Conservation (phyloP, 2,888 invertebrate genomes). For the Ormyrus labotus region DNA sequence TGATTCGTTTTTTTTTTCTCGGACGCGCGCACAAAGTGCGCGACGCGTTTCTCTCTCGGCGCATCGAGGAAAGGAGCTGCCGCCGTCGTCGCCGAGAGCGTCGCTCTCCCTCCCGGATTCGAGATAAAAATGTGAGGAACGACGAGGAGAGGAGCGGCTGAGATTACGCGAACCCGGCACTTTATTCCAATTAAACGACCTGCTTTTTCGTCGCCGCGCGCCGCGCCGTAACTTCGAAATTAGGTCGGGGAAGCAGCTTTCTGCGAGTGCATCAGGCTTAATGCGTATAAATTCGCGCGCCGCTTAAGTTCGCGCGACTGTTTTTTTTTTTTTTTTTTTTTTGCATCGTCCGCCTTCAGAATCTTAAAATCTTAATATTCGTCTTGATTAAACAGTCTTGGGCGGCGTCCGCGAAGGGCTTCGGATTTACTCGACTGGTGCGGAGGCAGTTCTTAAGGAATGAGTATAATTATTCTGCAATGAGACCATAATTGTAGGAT, state of each 20-base stretch:
- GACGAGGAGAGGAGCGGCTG: slow-evolving; percentile 38
- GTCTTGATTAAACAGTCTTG: background rate
- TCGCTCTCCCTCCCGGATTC: background rate
- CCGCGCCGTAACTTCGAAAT: slow-evolving; percentile 33
- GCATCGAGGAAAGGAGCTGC: too few relatives aligned
- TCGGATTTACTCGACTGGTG: background rate
- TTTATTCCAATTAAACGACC: slow-evolving; percentile 63
- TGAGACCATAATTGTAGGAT: background rate
- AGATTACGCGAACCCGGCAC: slow-evolving; percentile 61
- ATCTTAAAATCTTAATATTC: background rate
- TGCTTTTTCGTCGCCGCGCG: slow-evolving; percentile 15
- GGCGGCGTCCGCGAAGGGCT: background rate
- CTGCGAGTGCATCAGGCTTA: slow-evolving; percentile 28
- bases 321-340: background rate
- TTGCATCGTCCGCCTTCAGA: background rate
- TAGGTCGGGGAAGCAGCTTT: slow-evolving; percentile 20
- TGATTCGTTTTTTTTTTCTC: too few relatives aligned
- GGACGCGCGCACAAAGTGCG: too few relatives aligned
- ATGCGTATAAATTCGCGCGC: slow-evolving; percentile 8
- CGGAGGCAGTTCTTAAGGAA: background rate
- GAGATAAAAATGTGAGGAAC: slow-evolving; percentile 37
- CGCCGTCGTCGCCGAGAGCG: too few relatives aligned
- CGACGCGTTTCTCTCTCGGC: too few relatives aligned
- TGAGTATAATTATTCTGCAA: background rate
- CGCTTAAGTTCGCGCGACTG: background rate